These are phyloP conservation scores for Corella eumyota DNA, from an alignment of 23 tunicate genomes.

Conservation along the genomic window DNA sequence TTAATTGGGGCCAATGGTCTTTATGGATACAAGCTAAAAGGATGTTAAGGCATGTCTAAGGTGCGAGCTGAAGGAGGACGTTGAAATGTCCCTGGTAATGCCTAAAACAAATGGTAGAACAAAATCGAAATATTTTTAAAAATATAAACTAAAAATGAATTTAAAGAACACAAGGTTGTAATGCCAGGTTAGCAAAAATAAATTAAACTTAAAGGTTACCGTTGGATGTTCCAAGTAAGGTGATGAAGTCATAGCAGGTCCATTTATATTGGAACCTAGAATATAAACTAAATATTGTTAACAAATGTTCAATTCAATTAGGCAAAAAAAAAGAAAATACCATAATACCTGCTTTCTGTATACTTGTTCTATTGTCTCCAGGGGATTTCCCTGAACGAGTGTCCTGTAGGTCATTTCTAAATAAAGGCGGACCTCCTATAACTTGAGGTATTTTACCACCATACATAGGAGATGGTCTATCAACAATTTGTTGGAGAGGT, in stretches of 20 bases:
- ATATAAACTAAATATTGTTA: not conserved
- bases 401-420: slow-evolving; percentile 1
- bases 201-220: slow-evolving; percentile 15
- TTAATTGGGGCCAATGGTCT: no score
- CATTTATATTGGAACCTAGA: slow-evolving; percentile 1
- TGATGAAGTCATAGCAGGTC: slow-evolving; percentile 30
- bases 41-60: no score
- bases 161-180: no score
- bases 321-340: not conserved
- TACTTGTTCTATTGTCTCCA: no score
- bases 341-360: no score
- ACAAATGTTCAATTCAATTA: no score
- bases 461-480: slow-evolving; percentile 7
- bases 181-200: not conserved
- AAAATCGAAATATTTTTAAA: not conserved
- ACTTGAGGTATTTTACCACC: slow-evolving; percentile 4
- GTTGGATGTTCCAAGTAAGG: slow-evolving; percentile 55
- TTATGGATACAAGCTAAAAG: no score
- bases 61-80: not conserved
- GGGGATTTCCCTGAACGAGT: no score
- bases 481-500: not conserved
- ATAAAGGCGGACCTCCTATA: slow-evolving; percentile 7
- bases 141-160: no score
- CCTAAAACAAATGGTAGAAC: not conserved
- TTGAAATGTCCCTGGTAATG: not conserved